Percentiles rank a stretch among this genome's conserved stretches.
phyloP scores from a whole-genome alignment of 37 sponge, comb jelly and placozoan genomes.

The Haliclona indistincta region DNA sequence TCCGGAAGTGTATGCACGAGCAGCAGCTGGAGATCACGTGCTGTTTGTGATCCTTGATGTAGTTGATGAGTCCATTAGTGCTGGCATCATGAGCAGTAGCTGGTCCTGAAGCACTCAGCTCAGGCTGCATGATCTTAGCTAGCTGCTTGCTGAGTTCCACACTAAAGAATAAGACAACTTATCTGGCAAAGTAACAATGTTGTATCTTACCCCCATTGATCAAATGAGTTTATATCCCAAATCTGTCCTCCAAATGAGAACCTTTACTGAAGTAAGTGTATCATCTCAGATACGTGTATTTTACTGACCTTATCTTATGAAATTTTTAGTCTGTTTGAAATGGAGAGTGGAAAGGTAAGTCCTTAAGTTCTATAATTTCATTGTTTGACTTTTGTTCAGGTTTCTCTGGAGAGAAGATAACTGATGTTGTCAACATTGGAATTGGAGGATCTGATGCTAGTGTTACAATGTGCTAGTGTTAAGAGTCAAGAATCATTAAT shows the following conservation, averaged over 20 bases:
- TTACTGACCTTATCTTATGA: too few relatives aligned
- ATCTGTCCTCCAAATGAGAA: constrained; percentile 95
- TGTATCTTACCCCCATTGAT: constrained; percentile 92
- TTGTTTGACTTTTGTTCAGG: constrained; percentile 43
- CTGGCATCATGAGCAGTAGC: constrained; percentile 85
- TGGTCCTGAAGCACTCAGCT: constrained; percentile 59
- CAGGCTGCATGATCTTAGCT: constrained; percentile 97
- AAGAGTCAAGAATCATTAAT: too few relatives aligned
- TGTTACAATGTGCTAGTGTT: too few relatives aligned
- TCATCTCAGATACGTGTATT: too few relatives aligned
- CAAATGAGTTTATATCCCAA: constrained; percentile 98
- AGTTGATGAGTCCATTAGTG: constrained; percentile 97
- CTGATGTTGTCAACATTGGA: constrained; percentile 99
- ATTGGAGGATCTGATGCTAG: constrained; percentile 99
- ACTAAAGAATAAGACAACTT: too few relatives aligned
- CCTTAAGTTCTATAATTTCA: not conserved
- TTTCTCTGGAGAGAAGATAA: constrained; percentile 88
- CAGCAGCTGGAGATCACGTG: too few relatives aligned
- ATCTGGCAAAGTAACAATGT: too few relatives aligned
- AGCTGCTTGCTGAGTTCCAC: constrained; percentile 99
- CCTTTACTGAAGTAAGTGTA: constrained; percentile 72
- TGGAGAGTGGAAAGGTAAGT: constrained; percentile 95
- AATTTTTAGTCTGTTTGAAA: constrained; percentile 73
- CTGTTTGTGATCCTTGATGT: constrained; percentile 84
- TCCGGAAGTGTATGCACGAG: too few relatives aligned